Percentiles rank a stretch among this genome's conserved stretches.
phyloP scores from a whole-genome alignment of 2,113 vertebrate species.

The Pseudorasbora parva region DNA sequence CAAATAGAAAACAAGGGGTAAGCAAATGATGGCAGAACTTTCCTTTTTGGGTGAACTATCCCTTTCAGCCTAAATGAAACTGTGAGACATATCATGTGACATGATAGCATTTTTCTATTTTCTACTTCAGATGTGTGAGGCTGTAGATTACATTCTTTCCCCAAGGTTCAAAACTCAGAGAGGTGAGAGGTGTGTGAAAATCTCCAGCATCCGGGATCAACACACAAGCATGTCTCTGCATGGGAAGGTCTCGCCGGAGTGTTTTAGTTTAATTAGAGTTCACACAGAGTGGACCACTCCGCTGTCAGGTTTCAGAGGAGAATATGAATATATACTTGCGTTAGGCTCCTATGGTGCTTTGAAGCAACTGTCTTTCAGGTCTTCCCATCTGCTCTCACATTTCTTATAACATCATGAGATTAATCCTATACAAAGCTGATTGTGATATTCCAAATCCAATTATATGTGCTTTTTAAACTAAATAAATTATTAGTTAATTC shows the following conservation, averaged over 20 bases:
- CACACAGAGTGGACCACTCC: slow-evolving; percentile 11
- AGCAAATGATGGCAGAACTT: background rate
- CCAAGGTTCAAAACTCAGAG: slow-evolving; percentile 47
- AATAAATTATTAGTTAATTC: slow-evolving; percentile 1
- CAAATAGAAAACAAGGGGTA: background rate
- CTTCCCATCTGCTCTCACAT: background rate
- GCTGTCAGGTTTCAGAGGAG: background rate
- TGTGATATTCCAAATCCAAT: slow-evolving; percentile 25
- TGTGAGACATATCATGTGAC: slow-evolving; percentile 29
- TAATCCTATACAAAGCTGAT: slow-evolving; percentile 3
- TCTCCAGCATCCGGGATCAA: slow-evolving; percentile 30
- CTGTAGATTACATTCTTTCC: slow-evolving; percentile 54
- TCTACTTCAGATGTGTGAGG: slow-evolving; percentile 50
- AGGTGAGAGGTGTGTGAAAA: slow-evolving; percentile 46
- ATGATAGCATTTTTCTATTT: slow-evolving; percentile 22
- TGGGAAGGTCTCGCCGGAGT: slow-evolving; percentile 20
- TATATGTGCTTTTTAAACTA: background rate
- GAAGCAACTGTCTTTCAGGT: slow-evolving; percentile 14
- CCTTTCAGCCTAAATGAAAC: slow-evolving; percentile 23
- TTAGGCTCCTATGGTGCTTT: background rate
- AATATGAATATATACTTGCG: slow-evolving; percentile 21
- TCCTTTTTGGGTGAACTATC: background rate
- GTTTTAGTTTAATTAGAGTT: slow-evolving; percentile 46
- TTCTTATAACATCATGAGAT: background rate
- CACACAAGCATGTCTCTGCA: slow-evolving; percentile 38